Base-by-base conservation (phyloP, 2,797 vertebrate species). In the Sebastes diploproa region DNA sequence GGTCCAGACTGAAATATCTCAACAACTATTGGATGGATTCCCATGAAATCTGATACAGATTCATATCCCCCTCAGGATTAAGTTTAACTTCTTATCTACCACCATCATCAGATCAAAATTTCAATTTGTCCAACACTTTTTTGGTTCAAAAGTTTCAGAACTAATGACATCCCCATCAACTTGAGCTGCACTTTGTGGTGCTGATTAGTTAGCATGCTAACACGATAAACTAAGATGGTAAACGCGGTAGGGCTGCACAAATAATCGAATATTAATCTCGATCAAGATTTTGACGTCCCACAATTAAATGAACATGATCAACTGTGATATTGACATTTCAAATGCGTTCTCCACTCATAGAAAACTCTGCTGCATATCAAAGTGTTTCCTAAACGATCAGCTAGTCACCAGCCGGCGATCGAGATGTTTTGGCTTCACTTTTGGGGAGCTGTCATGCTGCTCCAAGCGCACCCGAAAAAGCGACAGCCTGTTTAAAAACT, bases 381-480 rank as follows among this genome's bases (percentile, higher is more conserved):
- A 38, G 36, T 38, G 36, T 38, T 38, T 14, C 32, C 32, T 11
- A 4, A 34, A 34, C 10, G 0, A 34, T 0, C 32, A 2, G 32
- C 10, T 0, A 34, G 32, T 34, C 32, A 34, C 32, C 32, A 11
- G 10, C 32, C 32, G 10, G 32, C 3, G 0, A 0, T 0, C 34
- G 11, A 36, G 34, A 36, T 36, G 34, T 12, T 36, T 36, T 36
- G 0, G 34, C 34, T 12, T 12, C 34, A 36, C 34, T 0, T 12
- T 36, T 6, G 12, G 36, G 2, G 1, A 38, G 36, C 36, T 38
- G 36, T 14, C 12, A 38, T 38, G 36, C n/a, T n/a, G n/a, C n/a
- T n/a, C n/a, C n/a, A n/a, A n/a, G n/a, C n/a, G n/a, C n/a, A n/a
- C n/a, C n/a, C n/a, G n/a, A n/a, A 42, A 42, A 42, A 42, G 38